These are phyloP conservation scores for Gobionotothen gibberifrons DNA, from an alignment of 2,797 vertebrate genomes.

Conservation along the genomic window DNA sequence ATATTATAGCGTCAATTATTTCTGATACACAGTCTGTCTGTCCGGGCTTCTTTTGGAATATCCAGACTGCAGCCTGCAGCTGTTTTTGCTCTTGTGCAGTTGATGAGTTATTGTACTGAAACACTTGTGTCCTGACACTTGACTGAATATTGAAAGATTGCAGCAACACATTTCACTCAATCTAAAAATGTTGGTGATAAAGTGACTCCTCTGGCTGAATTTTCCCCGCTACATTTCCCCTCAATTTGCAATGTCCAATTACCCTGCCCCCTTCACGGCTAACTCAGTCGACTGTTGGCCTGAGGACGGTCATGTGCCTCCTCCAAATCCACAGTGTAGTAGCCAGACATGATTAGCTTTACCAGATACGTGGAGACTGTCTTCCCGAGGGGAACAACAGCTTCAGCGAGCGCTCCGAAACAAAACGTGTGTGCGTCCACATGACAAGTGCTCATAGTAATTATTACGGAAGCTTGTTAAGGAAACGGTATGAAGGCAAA, in stretches of 20 bases:
- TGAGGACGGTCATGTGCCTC: slow-evolving; percentile 7
- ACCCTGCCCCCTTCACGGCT: slow-evolving; percentile 1
- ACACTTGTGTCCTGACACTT: slow-evolving; percentile 17
- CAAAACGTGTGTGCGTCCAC: not conserved
- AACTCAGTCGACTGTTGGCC: not conserved
- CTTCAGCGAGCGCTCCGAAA: not conserved
- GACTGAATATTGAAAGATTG: slow-evolving; percentile 35
- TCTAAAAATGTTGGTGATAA: slow-evolving; percentile 31
- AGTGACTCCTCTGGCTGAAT: slow-evolving; percentile 16
- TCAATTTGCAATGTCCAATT: slow-evolving; percentile 24
- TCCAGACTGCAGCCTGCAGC: slow-evolving; percentile 29
- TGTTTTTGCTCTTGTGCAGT: slow-evolving; percentile 9
- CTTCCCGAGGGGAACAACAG: not conserved
- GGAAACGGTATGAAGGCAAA: too few relatives aligned
- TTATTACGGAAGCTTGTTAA: not conserved
- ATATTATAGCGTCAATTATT: slow-evolving; percentile 30
- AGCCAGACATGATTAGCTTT: not conserved
- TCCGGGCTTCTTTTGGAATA: slow-evolving; percentile 3
- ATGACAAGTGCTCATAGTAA: not conserved
- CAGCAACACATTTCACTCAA: slow-evolving; percentile 23
- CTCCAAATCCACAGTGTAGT: not conserved
- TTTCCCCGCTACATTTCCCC: not conserved
- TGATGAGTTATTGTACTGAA: slow-evolving; percentile 28
- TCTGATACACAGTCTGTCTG: slow-evolving; percentile 5
- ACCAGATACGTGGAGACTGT: not conserved